Evolutionary conservation across 2,113 vertebrate genomes (phyloP).

Genomic region (Peromyscus californicus): DNA sequence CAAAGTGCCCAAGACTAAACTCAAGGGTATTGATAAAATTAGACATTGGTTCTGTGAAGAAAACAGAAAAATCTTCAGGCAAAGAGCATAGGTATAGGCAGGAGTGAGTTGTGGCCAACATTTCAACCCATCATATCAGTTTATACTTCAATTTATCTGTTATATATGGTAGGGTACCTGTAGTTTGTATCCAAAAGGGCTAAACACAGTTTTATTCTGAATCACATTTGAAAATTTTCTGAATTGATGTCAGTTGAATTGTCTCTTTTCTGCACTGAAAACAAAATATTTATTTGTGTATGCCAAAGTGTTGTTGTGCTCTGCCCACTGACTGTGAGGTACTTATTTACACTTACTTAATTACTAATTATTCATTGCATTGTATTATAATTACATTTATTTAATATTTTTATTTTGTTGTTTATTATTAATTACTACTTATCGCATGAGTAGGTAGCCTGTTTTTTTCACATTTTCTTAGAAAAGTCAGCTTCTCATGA

Average conservation of each 20-base stretch:
- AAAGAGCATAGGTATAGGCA: background rate
- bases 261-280: conserved; percentile 5
- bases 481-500: background rate
- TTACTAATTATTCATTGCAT: background rate
- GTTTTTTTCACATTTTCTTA: background rate
- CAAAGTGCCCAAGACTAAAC: background rate
- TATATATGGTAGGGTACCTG: background rate
- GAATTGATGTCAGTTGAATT: background rate
- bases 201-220: background rate
- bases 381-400: background rate
- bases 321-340: background rate
- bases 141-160: background rate
- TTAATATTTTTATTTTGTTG: background rate
- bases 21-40: background rate
- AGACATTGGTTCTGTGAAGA: background rate
- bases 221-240: background rate
- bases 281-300: background rate
- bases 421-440: background rate
- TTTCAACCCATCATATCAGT: background rate
- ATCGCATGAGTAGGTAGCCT: background rate
- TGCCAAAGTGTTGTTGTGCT: background rate
- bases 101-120: background rate
- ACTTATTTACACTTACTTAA: background rate
- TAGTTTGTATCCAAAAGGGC: background rate
- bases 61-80: background rate